These are phyloP conservation scores for Nibea coibor DNA, from an alignment of 2,113 vertebrate species.

Conservation along the genomic window DNA sequence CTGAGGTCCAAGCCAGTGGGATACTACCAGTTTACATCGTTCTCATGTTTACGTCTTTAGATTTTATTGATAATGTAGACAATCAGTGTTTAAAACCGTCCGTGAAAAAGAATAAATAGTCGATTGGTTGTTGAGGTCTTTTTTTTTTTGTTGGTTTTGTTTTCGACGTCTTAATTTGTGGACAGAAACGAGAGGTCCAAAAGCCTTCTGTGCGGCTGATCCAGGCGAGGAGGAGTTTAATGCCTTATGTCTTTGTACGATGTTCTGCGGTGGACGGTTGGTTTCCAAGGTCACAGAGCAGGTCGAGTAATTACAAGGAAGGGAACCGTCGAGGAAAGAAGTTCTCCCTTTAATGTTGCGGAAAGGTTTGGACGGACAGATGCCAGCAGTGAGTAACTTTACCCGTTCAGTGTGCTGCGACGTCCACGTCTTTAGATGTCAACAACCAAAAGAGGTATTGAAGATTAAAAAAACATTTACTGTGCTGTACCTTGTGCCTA, in stretches of 20 bases:
- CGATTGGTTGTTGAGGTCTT: slow-evolving; percentile 11
- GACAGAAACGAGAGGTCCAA: slow-evolving; percentile 19
- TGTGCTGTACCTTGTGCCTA: slow-evolving; percentile 80
- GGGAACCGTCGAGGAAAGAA: slow-evolving; percentile 7
- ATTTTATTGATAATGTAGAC: slow-evolving; percentile 76
- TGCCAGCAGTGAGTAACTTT: slow-evolving; percentile 34
- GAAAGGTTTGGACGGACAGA: slow-evolving; percentile 1
- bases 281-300: slow-evolving; percentile 22
- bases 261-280: slow-evolving; percentile 1
- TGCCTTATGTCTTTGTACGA: slow-evolving; percentile 71
- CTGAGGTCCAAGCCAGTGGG: slow-evolving; percentile 43
- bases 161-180: slow-evolving; percentile 24
- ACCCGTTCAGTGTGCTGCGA: slow-evolving; percentile 44
- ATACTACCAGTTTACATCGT: slow-evolving; percentile 70
- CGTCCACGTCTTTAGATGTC: slow-evolving; percentile 69
- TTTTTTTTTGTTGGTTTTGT: slow-evolving; percentile 21
- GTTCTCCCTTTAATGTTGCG: slow-evolving; percentile 74
- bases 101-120: slow-evolving; percentile 10
- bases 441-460: slow-evolving; percentile 68
- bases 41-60: slow-evolving; percentile 64
- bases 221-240: slow-evolving; percentile 30
- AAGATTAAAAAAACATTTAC: slow-evolving; percentile 55
- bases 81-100: slow-evolving; percentile 76
- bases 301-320: slow-evolving; percentile 37
- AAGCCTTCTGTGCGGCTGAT: slow-evolving; percentile 27